These are phyloP conservation scores for Pseudonaja textilis DNA, from an alignment of 2,113 vertebrate genomes.

Conservation along the genomic window DNA sequence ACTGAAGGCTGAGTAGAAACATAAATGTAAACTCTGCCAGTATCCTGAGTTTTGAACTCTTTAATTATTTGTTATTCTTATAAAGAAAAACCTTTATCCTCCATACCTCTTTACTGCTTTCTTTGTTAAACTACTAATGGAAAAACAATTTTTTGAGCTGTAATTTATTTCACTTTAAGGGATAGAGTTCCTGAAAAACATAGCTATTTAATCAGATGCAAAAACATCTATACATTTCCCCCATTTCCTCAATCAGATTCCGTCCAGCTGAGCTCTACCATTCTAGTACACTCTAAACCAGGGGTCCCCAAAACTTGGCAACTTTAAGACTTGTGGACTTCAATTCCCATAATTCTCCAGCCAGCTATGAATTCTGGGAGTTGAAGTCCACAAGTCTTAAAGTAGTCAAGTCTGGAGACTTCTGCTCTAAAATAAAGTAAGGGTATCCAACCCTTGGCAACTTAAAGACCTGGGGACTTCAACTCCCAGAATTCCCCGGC, in stretches of 20 bases:
- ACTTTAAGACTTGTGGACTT: too few species aligned
- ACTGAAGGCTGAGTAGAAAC: background rate
- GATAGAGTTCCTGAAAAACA: background rate
- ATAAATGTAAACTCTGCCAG: background rate
- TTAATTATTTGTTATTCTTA: background rate
- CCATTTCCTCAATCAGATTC: background rate
- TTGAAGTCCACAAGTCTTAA: too few species aligned
- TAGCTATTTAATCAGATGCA: background rate
- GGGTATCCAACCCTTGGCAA: background rate
- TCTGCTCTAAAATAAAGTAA: background rate
- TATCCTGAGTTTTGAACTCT: background rate
- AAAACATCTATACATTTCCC: background rate
- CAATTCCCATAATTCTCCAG: too few species aligned
- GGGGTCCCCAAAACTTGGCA: too few species aligned
- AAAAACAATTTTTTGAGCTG: background rate
- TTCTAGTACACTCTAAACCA: background rate
- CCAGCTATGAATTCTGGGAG: too few species aligned
- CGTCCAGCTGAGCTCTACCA: background rate
- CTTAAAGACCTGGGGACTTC: background rate
- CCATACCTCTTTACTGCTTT: background rate
- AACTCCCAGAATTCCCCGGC: background rate
- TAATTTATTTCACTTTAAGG: background rate
- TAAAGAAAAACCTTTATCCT: background rate
- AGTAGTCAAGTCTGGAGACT: too few species aligned
- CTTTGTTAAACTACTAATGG: background rate